Evolutionary conservation across 2,797 vertebrate genomes (phyloP), one percentile per base, ranked within the genome.

Genomic region (Phaenicophaeus curvirostris): DNA sequence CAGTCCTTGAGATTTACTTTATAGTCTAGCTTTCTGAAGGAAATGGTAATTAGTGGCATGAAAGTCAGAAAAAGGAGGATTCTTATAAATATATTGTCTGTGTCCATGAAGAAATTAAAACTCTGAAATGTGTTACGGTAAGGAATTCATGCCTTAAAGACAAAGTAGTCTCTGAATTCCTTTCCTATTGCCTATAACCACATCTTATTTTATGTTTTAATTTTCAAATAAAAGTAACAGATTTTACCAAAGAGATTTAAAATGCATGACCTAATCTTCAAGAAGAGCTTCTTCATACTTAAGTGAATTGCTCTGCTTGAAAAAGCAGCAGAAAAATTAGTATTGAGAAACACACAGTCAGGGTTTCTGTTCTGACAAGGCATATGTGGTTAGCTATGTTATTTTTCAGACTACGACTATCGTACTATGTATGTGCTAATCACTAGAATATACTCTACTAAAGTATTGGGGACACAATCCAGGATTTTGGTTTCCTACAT

Each of bases 1-100:
- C 48, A 82, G 85, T 90, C 83, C 66, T 86, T 93, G 55, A 89
- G 24, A 93, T 51, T 54, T 91, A 39, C 61, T 90, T 93, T 90
- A 66, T 76, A 76, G 51, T 76, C 53, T 44, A 66, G 19, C 4
- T 82, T 15, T 92, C 55, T 87, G 81, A 72, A 92, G 59, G 48
- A 90, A 66, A 69, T 69, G 11, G 21, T 86, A 84, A 82, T 94
- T 66, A 68, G 20, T 50, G 50, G 37, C 59, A 62, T 85, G 67
- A 89, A 94, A 75, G 55, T 81, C 50, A 69, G 53, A 75, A 94
- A 91, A 88, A 80, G n/a, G 31, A 55, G 16, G 4, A 62, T 84
- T 90, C n/a, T 78, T 90, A 48, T 28, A 54, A 72, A 62, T 51
- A 31, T n/a, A 50, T 62, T 62, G 27, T 9, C 24, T 81, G 54